These are phyloP conservation scores for Phacellophora camtschatica DNA, from an alignment of 30 jellyfish, hydroid and myxozoan species.

Conservation along the genomic window DNA sequence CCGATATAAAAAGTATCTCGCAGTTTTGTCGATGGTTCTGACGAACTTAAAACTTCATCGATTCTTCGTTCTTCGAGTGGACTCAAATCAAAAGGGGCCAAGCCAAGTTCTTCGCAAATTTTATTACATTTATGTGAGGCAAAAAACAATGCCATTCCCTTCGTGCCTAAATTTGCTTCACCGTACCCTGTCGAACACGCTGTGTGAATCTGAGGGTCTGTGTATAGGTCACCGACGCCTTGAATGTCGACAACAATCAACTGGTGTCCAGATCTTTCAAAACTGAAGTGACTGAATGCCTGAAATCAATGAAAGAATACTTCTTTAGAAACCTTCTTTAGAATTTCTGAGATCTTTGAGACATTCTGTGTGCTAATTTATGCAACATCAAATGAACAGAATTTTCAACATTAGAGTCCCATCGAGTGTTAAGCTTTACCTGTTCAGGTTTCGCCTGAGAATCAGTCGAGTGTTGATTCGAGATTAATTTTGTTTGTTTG, in stretches of 20 bases:
- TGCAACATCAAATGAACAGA: too few species aligned
- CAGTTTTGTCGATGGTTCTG: constrained; percentile 73
- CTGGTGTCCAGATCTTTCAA: constrained; percentile 99
- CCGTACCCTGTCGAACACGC: constrained; percentile 92
- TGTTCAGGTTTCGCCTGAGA: too few species aligned
- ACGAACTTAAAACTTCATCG: constrained; percentile 44
- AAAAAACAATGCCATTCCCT: constrained; percentile 98
- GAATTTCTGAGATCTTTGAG: too few species aligned
- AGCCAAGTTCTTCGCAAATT: constrained; percentile 74
- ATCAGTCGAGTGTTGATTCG: too few species aligned
- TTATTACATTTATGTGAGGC: constrained; percentile 92
- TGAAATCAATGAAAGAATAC: too few species aligned
- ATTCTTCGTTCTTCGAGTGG: constrained; percentile 71
- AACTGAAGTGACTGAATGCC: constrained; percentile 99
- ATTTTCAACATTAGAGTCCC: too few species aligned
- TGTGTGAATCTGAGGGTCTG: constrained; percentile 99
- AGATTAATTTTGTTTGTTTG: too few species aligned
- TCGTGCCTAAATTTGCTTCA: constrained; percentile 94
- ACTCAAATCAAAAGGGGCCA: constrained; percentile 84
- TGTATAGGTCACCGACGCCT: constrained; percentile 98
- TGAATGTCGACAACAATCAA: constrained; percentile 94
- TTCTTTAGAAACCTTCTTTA: too few species aligned
- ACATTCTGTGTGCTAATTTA: too few species aligned
- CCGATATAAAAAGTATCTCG: constrained; percentile 37
- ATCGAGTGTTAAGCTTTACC: too few species aligned